Percentiles rank a stretch among this genome's conserved stretches.
phyloP scores from a whole-genome alignment of 2,797 vertebrate genomes.

The Chrysocyon brachyurus region DNA sequence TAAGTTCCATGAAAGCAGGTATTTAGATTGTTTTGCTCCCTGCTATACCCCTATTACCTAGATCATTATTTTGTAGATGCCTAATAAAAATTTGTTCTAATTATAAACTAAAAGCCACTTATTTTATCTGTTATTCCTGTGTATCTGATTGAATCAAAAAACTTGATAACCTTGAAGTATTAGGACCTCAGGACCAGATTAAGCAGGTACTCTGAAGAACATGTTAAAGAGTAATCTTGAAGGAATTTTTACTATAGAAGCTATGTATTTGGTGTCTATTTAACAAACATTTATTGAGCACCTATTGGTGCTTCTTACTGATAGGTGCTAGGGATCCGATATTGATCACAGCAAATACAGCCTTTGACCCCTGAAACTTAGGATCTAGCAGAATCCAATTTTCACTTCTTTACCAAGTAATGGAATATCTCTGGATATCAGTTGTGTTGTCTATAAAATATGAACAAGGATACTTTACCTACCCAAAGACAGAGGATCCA shows the following conservation, averaged over 20 bases:
- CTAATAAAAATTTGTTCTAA: neutral
- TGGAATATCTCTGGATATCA: neutral
- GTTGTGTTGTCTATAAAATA: neutral
- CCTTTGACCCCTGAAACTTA: neutral
- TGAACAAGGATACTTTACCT: neutral
- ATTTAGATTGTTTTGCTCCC: neutral
- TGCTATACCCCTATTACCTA: neutral
- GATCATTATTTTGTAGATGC: neutral
- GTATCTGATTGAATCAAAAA: constrained; percentile 26
- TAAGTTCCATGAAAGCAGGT: neutral
- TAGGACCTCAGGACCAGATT: neutral
- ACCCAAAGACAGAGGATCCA: neutral
- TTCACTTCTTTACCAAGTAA: constrained; percentile 28
- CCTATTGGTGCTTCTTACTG: neutral
- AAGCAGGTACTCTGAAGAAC: neutral
- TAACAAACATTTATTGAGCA: constrained; percentile 11
- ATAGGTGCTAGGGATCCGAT: neutral
- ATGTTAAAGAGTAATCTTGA: neutral
- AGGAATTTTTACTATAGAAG: neutral
- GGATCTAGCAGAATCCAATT: constrained; percentile 9
- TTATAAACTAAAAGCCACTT: constrained; percentile 22
- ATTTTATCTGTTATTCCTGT: neutral
- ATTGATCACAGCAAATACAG: neutral
- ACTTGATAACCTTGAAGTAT: neutral
- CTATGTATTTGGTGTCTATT: neutral